Conservation (phyloP, 2,797 vertebrate species). For the Gallinago solitaria region DNA sequence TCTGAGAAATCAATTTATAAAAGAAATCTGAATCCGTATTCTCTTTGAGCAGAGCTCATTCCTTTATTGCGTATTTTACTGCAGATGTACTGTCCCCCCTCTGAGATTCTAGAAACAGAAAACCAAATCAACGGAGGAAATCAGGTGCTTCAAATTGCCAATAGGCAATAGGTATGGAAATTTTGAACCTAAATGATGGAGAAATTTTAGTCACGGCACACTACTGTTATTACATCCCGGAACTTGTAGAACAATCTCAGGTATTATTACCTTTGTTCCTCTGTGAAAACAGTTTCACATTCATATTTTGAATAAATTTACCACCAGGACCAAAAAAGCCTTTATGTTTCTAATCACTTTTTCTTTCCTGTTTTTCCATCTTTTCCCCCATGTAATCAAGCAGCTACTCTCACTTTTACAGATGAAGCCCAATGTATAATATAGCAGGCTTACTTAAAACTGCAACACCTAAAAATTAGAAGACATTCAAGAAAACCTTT, state of each 20-base stretch:
- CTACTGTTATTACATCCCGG: not conserved
- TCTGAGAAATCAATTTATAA: not conserved
- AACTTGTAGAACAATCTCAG: not conserved
- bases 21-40: not conserved
- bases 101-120: not conserved
- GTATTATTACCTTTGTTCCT: not conserved
- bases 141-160: not conserved
- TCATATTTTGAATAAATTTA: not conserved
- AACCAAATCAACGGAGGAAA: not conserved
- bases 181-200: not conserved
- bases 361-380: not conserved
- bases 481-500: not conserved
- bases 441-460: not conserved
- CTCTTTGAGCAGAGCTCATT: not conserved
- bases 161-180: not conserved
- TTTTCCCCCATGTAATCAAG: not conserved
- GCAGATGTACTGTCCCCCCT: not conserved
- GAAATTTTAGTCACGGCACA: not conserved
- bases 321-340: not conserved
- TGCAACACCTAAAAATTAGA: not conserved
- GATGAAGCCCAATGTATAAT: not conserved
- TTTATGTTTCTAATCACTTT: not conserved
- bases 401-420: not conserved
- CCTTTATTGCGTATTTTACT: not conserved
- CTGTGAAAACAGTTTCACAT: not conserved